Evolutionary conservation across 1,140 invertebrate species (phyloP).

Genomic region (Drosophila parabipectinata): DNA sequence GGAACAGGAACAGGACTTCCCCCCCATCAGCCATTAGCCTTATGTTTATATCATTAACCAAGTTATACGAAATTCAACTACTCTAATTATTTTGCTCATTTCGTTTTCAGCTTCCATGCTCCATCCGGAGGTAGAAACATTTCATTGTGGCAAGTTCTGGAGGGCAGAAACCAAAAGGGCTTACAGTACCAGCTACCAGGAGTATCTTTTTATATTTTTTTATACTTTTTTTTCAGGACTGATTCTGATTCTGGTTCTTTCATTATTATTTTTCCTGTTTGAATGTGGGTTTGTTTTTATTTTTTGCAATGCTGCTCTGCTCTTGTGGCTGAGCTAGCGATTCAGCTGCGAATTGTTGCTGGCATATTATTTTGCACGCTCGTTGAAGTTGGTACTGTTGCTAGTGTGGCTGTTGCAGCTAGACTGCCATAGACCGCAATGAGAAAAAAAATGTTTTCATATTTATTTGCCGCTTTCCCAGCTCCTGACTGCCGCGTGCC

Average conservation of each 20-base stretch:
- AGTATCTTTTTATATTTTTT: neutral
- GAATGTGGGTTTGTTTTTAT: constrained; percentile 40
- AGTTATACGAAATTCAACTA: constrained; percentile 40
- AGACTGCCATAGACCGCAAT: constrained; percentile 49
- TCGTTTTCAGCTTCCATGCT: neutral
- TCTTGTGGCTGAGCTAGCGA: constrained; percentile 41
- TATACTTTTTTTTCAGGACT: constrained; percentile 18
- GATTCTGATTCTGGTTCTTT: constrained; percentile 43
- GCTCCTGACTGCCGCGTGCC: constrained; percentile 8
- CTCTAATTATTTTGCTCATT: constrained; percentile 47
- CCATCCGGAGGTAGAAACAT: neutral
- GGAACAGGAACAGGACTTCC: neutral
- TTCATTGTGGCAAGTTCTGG: constrained; percentile 22
- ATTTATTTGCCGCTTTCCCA: constrained; percentile 70
- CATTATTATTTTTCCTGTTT: constrained; percentile 48
- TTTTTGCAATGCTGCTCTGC: constrained; percentile 24
- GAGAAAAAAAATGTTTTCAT: constrained; percentile 78
- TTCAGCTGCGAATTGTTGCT: constrained; percentile 68
- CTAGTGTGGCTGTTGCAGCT: constrained; percentile 24
- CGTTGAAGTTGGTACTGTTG: constrained; percentile 36
- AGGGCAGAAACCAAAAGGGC: neutral
- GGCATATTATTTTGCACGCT: constrained; percentile 79
- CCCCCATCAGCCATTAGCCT: constrained; percentile 25
- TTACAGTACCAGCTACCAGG: constrained; percentile 4
- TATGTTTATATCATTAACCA: constrained; percentile 59